Evolutionary conservation across 1,140 invertebrate species (phyloP).

Genomic region (Batillaria attramentaria): DNA sequence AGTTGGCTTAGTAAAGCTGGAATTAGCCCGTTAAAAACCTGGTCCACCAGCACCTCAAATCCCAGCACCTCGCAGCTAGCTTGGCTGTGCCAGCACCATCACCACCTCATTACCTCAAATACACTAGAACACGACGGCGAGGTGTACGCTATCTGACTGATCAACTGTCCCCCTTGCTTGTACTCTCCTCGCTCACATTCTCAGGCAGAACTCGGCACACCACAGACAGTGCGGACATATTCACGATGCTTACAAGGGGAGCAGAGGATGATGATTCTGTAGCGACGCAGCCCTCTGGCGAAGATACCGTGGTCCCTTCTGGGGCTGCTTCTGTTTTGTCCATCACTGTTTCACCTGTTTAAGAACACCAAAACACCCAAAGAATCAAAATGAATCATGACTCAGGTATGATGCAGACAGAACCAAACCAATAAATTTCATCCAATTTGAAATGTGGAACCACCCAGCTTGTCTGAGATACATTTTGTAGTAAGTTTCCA

Average conservation of each 20-base stretch:
- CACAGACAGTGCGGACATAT: conserved; percentile 4
- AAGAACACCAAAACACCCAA: not conserved
- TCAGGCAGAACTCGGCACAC: conserved; percentile 16
- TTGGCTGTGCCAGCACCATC: no score
- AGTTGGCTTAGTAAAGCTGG: no score
- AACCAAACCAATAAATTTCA: not conserved
- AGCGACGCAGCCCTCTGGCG: not conserved
- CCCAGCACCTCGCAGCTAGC: no score
- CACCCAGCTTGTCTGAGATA: no score
- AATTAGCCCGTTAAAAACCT: no score
- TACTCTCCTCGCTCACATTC: no score
- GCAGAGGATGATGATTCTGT: not conserved
- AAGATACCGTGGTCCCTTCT: not conserved
- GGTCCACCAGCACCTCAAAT: no score
- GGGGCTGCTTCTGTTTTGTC: conserved; percentile 10
- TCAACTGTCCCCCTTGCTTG: not conserved
- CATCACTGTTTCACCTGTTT: conserved; percentile 10
- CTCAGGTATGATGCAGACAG: not conserved
- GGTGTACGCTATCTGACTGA: no score
- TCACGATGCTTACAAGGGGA: conserved; percentile 18
- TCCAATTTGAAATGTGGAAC: not conserved
- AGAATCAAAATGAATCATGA: not conserved
- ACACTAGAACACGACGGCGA: no score
- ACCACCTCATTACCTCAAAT: no score
- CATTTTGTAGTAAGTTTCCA: no score